Percentiles rank a stretch among this genome's conserved stretches.
Evolutionary conservation across 1,140 invertebrate species (phyloP).

Genomic region (Penaeus indicus): DNA sequence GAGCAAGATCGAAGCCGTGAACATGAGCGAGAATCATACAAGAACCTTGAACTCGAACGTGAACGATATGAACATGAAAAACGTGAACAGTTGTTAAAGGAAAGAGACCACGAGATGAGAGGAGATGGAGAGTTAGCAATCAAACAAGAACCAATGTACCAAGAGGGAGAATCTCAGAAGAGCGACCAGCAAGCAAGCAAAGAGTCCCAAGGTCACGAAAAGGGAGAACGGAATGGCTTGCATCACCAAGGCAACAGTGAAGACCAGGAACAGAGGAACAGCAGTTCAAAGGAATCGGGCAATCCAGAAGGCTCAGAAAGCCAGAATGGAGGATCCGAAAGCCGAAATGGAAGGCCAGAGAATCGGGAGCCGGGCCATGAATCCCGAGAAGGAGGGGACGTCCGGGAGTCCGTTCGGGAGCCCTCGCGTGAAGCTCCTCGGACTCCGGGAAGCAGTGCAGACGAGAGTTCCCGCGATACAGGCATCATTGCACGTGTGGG

Average conservation of each 20-base stretch:
- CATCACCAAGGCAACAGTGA: conserved; percentile 17
- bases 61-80: conserved; percentile 27
- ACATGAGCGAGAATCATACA: conserved; percentile 22
- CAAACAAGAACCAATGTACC: background rate
- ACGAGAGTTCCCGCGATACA: conserved; percentile 64
- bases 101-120: conserved; percentile 26
- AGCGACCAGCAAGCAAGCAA: background rate
- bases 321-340: conserved; percentile 2
- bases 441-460: conserved; percentile 64
- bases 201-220: conserved; percentile 24
- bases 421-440: conserved; percentile 39
- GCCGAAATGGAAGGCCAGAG: background rate
- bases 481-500: conserved; percentile 65
- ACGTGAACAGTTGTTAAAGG: background rate
- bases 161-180: conserved; percentile 3
- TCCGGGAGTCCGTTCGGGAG: conserved; percentile 23
- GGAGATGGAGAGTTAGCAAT: background rate
- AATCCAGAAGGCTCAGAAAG: background rate
- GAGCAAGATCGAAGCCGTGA: conserved; percentile 22
- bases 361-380: background rate
- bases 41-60: conserved; percentile 27
- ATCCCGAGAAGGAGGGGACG: conserved; percentile 22
- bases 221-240: conserved; percentile 38
- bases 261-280: conserved; percentile 3
- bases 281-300: too few relatives aligned